Base-by-base conservation (phyloP, 2,113 vertebrate genomes). In the Glaucomys volans region DNA sequence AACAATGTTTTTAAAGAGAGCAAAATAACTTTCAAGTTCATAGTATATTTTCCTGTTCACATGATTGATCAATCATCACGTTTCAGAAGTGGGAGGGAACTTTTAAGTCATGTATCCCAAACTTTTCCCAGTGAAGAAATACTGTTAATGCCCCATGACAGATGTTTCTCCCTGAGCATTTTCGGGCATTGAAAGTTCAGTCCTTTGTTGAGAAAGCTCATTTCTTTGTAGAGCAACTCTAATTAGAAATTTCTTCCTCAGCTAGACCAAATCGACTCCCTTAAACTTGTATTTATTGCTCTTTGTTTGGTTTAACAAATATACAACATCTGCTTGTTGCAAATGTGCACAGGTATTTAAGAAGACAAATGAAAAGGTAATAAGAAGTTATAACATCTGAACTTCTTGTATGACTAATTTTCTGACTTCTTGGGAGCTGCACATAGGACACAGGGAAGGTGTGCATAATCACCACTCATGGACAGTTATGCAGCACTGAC, bases 201-300 rank as follows among this genome's bases (percentile, higher is more conserved):
- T 82, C 35, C 35, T 89, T 87, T 87, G 67, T 76, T 66, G 52
- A 95, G 88, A 82, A 91, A 94, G 35, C 59, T 54, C 37, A 54
- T 94, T 95, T 79, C 52, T 93, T 87, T 67, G 16, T 81, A 87
- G 17, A 84, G 26, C 17, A 81, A n/a, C 32, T 66, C 35, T 62
- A 76, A 92, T 90, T 87, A 92, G 30, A 93, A 89, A 76, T 66
- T 91, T 64, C 11, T 66, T 95, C 83, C 37, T 95, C 37, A 66
- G 5, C 52, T 74, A 76, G 64, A 44, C 42, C n/a, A 66, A 95
- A 77, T 42, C 1, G 17, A n/a, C 6, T 17, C 30, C 17, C 59
- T 67, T 92, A 74, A 90, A 88, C 47, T 69, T 87, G 30, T 75
- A 59, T 85, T 95, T 97, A 80, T 40, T 90, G 75, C 44, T 94